Conservation (phyloP, 2,797 vertebrate genomes). For the Galaxias olidus region DNA sequence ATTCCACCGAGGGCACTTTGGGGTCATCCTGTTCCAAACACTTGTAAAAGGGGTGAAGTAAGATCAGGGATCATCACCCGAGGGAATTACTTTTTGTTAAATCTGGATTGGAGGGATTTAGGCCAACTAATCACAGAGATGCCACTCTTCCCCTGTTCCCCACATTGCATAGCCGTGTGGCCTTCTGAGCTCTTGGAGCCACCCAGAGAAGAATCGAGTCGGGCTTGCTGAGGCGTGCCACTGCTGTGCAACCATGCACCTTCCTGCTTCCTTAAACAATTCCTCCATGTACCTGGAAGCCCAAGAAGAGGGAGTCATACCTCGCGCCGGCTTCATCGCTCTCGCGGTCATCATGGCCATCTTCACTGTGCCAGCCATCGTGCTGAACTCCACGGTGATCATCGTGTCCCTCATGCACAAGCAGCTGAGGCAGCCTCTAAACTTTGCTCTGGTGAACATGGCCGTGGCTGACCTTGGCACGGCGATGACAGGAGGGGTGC, state of each 20-base stretch:
- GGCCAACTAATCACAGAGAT: slow-evolving; percentile 51
- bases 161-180: not conserved
- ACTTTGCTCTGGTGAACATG: slow-evolving; percentile 76
- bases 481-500: slow-evolving; percentile 65
- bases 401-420: slow-evolving; percentile 68
- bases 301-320: slow-evolving; percentile 52
- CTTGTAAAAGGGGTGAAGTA: slow-evolving; percentile 53
- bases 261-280: slow-evolving; percentile 33
- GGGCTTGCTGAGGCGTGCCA: not conserved
- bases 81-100: slow-evolving; percentile 66
- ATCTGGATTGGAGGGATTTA: slow-evolving; percentile 58
- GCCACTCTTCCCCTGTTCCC: slow-evolving; percentile 17
- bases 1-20: slow-evolving; percentile 14
- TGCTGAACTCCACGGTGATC: slow-evolving; percentile 72
- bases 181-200: not conserved
- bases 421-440: slow-evolving; percentile 75
- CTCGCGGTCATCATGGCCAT: slow-evolving; percentile 70
- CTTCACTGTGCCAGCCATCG: slow-evolving; percentile 66
- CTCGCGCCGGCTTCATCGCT: slow-evolving; percentile 61
- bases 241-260: slow-evolving; percentile 1
- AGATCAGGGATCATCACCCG: slow-evolving; percentile 62
- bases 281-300: slow-evolving; percentile 40
- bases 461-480: slow-evolving; percentile 73
- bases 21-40: slow-evolving; percentile 22
- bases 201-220: not conserved